Evolutionary conservation across 2,888 invertebrate species (phyloP).

Genomic region (Limnephilus rhombicus): DNA sequence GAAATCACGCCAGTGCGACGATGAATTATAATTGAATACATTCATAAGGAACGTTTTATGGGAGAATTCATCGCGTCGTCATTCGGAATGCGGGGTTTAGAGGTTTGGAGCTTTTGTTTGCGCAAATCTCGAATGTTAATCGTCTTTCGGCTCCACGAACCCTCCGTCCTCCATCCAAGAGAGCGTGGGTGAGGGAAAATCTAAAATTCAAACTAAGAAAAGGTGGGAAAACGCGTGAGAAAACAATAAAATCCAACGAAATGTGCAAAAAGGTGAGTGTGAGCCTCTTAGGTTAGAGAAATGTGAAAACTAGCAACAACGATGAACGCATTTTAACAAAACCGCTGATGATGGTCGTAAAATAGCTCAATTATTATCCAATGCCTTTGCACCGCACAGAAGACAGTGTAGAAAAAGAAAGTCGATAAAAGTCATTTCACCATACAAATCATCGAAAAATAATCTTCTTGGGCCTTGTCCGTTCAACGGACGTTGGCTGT

Average conservation of each 20-base stretch:
- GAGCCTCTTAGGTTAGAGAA: neutral
- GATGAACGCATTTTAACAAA: neutral
- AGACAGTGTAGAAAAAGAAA: too few species aligned
- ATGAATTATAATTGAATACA: neutral
- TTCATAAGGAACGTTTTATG: neutral
- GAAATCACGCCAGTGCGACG: neutral
- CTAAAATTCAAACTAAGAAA: conserved; percentile 17
- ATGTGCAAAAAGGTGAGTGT: conserved; percentile 3
- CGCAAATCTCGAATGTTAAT: conserved; percentile 7
- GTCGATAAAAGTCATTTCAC: too few species aligned
- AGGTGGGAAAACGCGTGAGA: conserved; percentile 2
- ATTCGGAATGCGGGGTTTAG: neutral
- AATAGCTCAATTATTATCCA: too few species aligned
- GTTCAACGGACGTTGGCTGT: too few species aligned
- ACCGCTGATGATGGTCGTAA: too few species aligned
- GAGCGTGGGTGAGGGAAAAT: neutral
- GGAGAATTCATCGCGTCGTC: neutral
- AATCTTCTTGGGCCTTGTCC: too few species aligned
- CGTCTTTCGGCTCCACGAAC: neutral
- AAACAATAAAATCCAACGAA: conserved; percentile 23
- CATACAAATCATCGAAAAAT: too few species aligned
- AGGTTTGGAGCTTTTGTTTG: neutral
- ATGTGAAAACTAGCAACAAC: neutral
- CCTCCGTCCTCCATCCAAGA: neutral
- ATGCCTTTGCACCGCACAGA: too few species aligned